Evolutionary conservation across 64 coral and sea anemone species (phyloP), one percentile per base, ranked within the genome.

Genomic region (Actinia equina): DNA sequence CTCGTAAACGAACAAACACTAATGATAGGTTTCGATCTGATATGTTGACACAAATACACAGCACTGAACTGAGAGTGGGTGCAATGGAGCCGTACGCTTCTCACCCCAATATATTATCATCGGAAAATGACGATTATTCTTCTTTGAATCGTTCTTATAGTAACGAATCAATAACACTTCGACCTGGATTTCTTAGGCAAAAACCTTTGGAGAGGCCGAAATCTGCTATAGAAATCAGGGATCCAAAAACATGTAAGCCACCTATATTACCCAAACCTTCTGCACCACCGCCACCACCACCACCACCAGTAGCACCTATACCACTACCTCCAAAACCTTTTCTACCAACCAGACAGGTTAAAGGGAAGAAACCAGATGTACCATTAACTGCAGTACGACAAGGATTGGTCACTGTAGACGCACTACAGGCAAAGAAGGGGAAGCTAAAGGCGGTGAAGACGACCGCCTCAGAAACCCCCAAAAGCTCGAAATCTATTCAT

Each of bases 331-430:
- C 18, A 86, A 69, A 61, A 59, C 90, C 78, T 1, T 42, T 58
- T 27, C 20, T 77, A 69, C 82, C 81, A 22, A 80, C 62, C 4
- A 55, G 42, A 59, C 65, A 56, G 76, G 12, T 59, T 19, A 83
- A 52, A 42, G 52, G 58, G 22, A 45, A 51, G 30, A 92, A 92
- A 76, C 78, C 17, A 0, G 51, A 82, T 78, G 52, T 71, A 10
- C 59, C 90, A 3, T 14, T 27, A 42, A 83, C 90, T 18, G 46
- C 90, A 2, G 90, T 87, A 42, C 20, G 43, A 17, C 65, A 80
- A 18, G 90, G 90, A 30, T 30, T 92, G 6, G 83, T 92, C 53
- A 92, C 90, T 20, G 52, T 76, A 7, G 85, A 92, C 74, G 90
- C 85, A 7, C 79, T 92, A 25, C 60, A 86, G 37, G 77, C 90